A percentile compares a stretch with the other conserved stretches of the same genome.
These are phyloP conservation scores for Coenonympha glycerion DNA, from an alignment of 2,888 invertebrate species.

Conservation along the genomic window DNA sequence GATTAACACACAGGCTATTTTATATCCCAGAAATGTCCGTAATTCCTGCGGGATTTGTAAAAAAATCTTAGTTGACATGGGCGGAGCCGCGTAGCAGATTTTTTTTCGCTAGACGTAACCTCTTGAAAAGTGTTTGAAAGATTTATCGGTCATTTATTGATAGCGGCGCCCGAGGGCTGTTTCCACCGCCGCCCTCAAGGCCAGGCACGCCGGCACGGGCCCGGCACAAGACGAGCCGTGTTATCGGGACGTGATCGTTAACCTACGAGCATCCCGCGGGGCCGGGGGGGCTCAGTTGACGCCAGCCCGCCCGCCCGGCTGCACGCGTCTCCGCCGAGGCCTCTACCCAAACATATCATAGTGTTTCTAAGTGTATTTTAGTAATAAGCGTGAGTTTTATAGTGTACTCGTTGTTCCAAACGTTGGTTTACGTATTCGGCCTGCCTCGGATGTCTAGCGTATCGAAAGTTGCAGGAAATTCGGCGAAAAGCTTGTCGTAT, in stretches of 20 bases:
- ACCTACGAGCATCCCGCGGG: slow-evolving; percentile 43
- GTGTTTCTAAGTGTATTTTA: slow-evolving; percentile 35
- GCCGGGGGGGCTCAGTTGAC: slow-evolving; percentile 51
- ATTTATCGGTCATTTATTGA: neutral
- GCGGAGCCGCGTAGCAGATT: too few species aligned
- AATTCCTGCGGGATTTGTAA: too few species aligned
- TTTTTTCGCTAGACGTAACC: too few species aligned
- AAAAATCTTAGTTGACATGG: too few species aligned
- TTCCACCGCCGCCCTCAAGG: slow-evolving; percentile 6
- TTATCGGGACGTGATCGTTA: slow-evolving; percentile 56
- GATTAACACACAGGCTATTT: too few species aligned
- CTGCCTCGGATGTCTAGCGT: slow-evolving; percentile 12
- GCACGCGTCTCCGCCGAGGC: slow-evolving; percentile 41
- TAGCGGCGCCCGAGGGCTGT: neutral
- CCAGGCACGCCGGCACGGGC: slow-evolving; percentile 3
- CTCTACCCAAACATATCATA: slow-evolving; percentile 64
- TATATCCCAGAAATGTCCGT: too few species aligned
- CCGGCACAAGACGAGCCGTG: slow-evolving; percentile 15
- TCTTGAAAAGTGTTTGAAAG: too few species aligned
- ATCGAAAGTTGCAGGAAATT: neutral
- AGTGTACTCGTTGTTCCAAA: neutral
- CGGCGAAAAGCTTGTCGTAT: neutral
- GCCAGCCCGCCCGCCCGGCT: slow-evolving; percentile 41
- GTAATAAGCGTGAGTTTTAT: slow-evolving; percentile 24
- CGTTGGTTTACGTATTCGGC: neutral